Evolutionary conservation across 2,113 vertebrate species (phyloP), one percentile per base, ranked within the genome.

Genomic region (Nothobranchius furzeri): DNA sequence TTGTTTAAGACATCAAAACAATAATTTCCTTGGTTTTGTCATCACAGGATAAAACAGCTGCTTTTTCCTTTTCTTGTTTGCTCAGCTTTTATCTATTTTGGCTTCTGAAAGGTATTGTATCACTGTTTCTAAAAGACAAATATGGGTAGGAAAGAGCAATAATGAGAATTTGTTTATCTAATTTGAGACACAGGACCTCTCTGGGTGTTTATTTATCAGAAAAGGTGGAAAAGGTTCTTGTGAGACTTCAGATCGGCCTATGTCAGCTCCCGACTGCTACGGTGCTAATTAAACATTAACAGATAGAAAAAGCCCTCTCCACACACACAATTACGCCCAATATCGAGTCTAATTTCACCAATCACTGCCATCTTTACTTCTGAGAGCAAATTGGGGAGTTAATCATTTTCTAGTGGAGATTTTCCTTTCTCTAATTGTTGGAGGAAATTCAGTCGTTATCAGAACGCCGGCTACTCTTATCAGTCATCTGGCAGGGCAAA

Each of bases 281-380:
- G 45, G 4, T 12, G 79, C 82, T 89, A 88, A 90, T 89, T 88
- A 84, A 90, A 84, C 82, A 53, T 85, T 78, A 85, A 86, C 76
- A 64, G 82, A 87, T 76, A 83, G 73, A 79, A 84, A 83, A 86
- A 80, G 60, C 68, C 74, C 60, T 83, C 66, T 83, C 66, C 76
- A 67, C 81, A 76, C 74, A 57, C 53, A 67, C 61, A 88, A 89
- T 91, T 89, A 88, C 81, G 69, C 81, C 66, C 64, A 64, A 78
- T 89, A 89, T 89, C 73, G 83, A 74, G 78, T 83, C 86, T 87
- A 86, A 84, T 88, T 88, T 82, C 62, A 73, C 85, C 85, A 91
- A 89, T 89, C 87, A 85, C 60, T 57, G 71, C 82, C 85, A 86
- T 85, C 88, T 88, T 84, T 77, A 79, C 81, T 81, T 87, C 77